Percentiles rank a stretch among this genome's conserved stretches.
Evolutionary conservation across 2,888 invertebrate species (phyloP).

Genomic region (Clusia tigrina): DNA sequence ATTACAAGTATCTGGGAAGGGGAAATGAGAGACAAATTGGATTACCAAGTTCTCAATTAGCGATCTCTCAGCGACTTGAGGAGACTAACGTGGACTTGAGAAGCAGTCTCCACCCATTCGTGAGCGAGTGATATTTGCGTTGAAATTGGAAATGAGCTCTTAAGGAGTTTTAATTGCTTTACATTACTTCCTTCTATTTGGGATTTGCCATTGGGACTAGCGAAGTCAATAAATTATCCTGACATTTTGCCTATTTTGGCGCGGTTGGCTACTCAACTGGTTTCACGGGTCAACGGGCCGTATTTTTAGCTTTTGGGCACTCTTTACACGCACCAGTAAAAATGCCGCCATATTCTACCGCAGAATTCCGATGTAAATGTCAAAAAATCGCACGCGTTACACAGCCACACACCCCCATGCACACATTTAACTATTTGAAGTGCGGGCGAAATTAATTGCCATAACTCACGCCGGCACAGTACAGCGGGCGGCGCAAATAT

Average conservation of each 20-base stretch:
- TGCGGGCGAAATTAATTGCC: not conserved
- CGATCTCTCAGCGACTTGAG: too few species aligned
- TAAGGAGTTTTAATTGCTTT: too few species aligned
- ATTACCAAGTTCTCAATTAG: slow-evolving; percentile 1
- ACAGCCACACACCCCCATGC: not conserved
- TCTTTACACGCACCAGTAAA: not conserved
- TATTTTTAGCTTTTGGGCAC: not conserved
- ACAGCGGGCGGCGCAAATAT: not conserved
- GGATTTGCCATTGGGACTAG: too few species aligned
- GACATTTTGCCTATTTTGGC: not conserved
- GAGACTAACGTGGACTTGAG: too few species aligned
- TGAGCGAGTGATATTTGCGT: not conserved
- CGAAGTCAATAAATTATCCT: too few species aligned
- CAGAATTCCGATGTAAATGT: not conserved
- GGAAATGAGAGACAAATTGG: not conserved
- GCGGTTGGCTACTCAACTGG: not conserved
- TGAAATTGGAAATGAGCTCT: too few species aligned
- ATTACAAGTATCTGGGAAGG: not conserved
- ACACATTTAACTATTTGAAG: not conserved
- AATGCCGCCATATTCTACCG: not conserved
- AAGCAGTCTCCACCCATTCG: not conserved
- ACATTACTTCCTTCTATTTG: too few species aligned
- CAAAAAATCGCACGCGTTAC: not conserved
- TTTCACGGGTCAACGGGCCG: slow-evolving; percentile 4
- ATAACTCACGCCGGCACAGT: not conserved